phyloP scores from a whole-genome alignment of 2,888 invertebrate genomes.

The Spisula subtruncata region DNA sequence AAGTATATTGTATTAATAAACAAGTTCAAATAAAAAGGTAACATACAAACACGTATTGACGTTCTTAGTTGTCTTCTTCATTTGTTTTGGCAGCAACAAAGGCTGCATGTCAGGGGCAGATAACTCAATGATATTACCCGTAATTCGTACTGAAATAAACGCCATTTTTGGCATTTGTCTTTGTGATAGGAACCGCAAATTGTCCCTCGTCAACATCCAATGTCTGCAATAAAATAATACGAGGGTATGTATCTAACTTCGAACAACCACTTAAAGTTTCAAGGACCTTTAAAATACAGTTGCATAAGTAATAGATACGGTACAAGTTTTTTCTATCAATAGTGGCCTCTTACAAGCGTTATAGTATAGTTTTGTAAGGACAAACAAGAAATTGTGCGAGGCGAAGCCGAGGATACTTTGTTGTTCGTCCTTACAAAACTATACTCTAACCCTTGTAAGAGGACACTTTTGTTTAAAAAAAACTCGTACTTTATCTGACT shows the following conservation, averaged over 20 bases:
- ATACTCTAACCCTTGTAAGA: too few relatives aligned
- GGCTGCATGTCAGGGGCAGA: conserved; percentile 79
- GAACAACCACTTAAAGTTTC: too few relatives aligned
- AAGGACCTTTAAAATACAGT: background rate
- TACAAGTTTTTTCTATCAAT: too few relatives aligned
- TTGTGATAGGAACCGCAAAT: conserved; percentile 78
- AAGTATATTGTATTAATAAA: background rate
- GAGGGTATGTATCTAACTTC: too few relatives aligned
- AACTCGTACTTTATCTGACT: too few relatives aligned
- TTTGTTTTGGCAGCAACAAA: conserved; percentile 64
- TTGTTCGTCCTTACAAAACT: too few relatives aligned
- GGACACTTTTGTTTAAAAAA: too few relatives aligned
- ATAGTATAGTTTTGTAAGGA: too few relatives aligned
- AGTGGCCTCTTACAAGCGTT: too few relatives aligned
- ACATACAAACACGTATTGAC: conserved; percentile 44
- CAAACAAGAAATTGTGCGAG: too few relatives aligned
- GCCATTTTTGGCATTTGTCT: conserved; percentile 78
- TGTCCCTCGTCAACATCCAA: conserved; percentile 76
- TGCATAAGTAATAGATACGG: too few relatives aligned
- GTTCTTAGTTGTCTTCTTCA: conserved; percentile 43
- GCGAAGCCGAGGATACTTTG: too few relatives aligned
- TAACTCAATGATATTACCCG: conserved; percentile 73
- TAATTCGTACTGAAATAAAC: conserved; percentile 71
- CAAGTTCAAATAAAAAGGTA: background rate
- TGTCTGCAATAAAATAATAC: conserved; percentile 70